Evolutionary conservation across 2,113 vertebrate genomes (phyloP).

Genomic region (Lota lota): DNA sequence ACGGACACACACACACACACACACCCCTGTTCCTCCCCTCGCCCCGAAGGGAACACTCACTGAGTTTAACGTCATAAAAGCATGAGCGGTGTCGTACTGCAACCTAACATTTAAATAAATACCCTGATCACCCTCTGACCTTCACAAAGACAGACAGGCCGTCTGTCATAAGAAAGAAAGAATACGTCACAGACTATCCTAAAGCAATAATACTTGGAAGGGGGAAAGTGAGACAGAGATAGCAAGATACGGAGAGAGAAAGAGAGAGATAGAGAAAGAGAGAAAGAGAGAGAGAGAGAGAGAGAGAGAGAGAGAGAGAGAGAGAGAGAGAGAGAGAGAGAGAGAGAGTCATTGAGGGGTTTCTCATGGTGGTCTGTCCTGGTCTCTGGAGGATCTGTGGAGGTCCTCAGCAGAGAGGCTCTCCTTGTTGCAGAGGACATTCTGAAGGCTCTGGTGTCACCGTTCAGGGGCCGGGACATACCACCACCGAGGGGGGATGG

Average conservation of each 20-base stretch:
- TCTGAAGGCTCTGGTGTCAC: no score
- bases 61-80: background rate
- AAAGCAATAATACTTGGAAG: background rate
- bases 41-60: background rate
- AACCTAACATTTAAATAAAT: background rate
- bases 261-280: background rate
- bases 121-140: background rate
- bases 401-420: no score
- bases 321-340: slow-evolving; percentile 1
- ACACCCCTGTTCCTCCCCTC: no score
- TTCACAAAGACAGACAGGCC: background rate
- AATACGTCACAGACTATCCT: no score
- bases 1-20: no score
- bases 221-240: background rate
- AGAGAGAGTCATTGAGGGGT: background rate
- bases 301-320: no score
- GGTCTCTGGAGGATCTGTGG: no score
- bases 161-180: background rate
- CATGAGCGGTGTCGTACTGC: background rate
- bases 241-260: background rate
- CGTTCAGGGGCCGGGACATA: background rate
- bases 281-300: background rate
- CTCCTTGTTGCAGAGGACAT: no score
- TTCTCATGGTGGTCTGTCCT: no score
- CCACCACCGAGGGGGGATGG: background rate